Percentiles rank a stretch among this genome's conserved stretches.
phyloP scores from a whole-genome alignment of 2,797 vertebrate species.

The Chelon labrosus region DNA sequence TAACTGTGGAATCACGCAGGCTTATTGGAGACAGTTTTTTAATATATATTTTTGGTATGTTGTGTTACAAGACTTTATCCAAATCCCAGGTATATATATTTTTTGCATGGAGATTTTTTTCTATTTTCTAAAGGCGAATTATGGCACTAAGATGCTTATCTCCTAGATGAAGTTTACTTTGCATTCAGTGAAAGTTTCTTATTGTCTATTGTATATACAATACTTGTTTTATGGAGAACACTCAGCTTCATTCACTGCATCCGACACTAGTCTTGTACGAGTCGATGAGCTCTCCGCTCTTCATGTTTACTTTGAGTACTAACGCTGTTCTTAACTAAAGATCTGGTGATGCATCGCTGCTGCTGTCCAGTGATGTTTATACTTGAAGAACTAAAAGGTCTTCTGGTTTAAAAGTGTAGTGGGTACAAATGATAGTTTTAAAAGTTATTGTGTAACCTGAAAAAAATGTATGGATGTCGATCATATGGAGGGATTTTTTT shows the following conservation, averaged over 20 bases:
- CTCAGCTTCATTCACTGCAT: slow-evolving; percentile 65
- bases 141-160: slow-evolving; percentile 62
- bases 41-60: slow-evolving; percentile 88
- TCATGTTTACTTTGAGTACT: slow-evolving; percentile 73
- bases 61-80: slow-evolving; percentile 82
- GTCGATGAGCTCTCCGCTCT: slow-evolving; percentile 39
- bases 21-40: slow-evolving; percentile 73
- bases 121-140: slow-evolving; percentile 82
- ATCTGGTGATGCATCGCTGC: slow-evolving; percentile 41
- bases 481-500: slow-evolving; percentile 22
- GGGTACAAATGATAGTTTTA: slow-evolving; percentile 31
- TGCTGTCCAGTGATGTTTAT: slow-evolving; percentile 48
- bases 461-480: slow-evolving; percentile 33
- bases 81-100: slow-evolving; percentile 87
- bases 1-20: slow-evolving; percentile 60
- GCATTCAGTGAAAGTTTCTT: slow-evolving; percentile 70
- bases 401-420: slow-evolving; percentile 47
- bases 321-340: slow-evolving; percentile 61
- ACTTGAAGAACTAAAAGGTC: slow-evolving; percentile 56
- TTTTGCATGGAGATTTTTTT: slow-evolving; percentile 86
- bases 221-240: slow-evolving; percentile 70
- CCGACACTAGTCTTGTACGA: slow-evolving; percentile 50
- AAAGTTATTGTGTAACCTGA: slow-evolving; percentile 31
- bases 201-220: slow-evolving; percentile 81
- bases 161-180: slow-evolving; percentile 72